These are phyloP conservation scores for Charadrius vociferus DNA, from an alignment of 2,113 vertebrate genomes.

Conservation along the genomic window DNA sequence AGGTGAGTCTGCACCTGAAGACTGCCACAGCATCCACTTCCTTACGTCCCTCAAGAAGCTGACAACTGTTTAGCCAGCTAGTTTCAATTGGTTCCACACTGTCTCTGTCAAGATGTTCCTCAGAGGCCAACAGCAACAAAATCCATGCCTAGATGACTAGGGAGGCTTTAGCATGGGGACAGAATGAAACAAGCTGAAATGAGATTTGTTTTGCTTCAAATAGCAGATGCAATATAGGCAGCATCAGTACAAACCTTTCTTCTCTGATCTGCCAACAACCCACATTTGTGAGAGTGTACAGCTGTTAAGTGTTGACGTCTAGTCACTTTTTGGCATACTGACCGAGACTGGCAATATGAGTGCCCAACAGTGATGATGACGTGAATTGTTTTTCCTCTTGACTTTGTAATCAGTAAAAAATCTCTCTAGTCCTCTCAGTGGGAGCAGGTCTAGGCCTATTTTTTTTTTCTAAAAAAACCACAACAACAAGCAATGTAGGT, in stretches of 20 bases:
- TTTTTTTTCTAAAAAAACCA: background rate
- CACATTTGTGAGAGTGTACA: background rate
- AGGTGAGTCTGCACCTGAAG: background rate
- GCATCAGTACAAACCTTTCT: background rate
- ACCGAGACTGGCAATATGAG: background rate
- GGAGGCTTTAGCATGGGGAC: background rate
- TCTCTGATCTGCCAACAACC: background rate
- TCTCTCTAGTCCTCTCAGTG: background rate
- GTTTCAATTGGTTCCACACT: background rate
- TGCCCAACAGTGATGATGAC: background rate
- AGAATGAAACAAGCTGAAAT: background rate
- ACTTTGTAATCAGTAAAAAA: background rate
- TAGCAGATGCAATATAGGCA: background rate
- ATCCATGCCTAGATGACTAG: background rate
- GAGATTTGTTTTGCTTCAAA: background rate
- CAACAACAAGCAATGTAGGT: background rate
- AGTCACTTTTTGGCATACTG: background rate
- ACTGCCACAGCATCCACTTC: background rate
- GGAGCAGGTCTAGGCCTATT: background rate
- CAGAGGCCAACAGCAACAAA: background rate
- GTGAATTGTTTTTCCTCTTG: background rate
- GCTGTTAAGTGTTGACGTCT: background rate
- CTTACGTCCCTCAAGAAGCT: background rate
- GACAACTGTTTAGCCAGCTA: background rate
- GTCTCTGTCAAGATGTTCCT: background rate